A percentile compares a stretch with the other conserved stretches of the same genome.
These are phyloP conservation scores for Anas capensis DNA, from an alignment of 2,797 vertebrate species.

Conservation along the genomic window DNA sequence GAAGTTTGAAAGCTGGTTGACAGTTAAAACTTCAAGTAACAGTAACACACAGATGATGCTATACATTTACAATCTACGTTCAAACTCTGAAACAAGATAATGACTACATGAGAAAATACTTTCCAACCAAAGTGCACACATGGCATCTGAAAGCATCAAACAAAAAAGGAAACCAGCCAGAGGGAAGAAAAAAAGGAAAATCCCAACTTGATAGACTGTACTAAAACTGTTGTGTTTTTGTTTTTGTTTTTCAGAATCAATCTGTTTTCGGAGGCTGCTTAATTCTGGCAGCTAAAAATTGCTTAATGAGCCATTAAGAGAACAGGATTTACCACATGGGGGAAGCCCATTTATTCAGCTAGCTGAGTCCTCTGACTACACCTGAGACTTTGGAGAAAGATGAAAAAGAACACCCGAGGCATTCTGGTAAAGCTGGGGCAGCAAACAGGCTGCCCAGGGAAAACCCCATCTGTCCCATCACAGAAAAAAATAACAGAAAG, in stretches of 20 bases:
- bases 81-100: neutral
- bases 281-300: slow-evolving; percentile 31
- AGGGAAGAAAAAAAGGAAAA: slow-evolving; percentile 17
- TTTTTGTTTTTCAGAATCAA: neutral
- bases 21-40: neutral
- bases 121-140: neutral
- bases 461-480: neutral
- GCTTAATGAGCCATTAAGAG: slow-evolving; percentile 48
- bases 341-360: slow-evolving; percentile 15
- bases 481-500: neutral
- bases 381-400: slow-evolving; percentile 18
- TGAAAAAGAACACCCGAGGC: neutral
- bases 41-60: neutral
- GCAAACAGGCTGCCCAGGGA: neutral
- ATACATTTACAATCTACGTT: neutral
- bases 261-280: slow-evolving; percentile 40
- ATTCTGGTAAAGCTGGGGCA: neutral
- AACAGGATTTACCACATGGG: neutral
- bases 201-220: slow-evolving; percentile 9
- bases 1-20: too few species aligned
- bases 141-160: neutral
- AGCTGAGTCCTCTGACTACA: neutral
- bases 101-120: neutral
- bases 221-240: neutral
- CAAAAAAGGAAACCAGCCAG: slow-evolving; percentile 17